A percentile compares a stretch with the other conserved stretches of the same genome.
phyloP scores from a whole-genome alignment of 2,888 invertebrate genomes.

The Drosophila merina region DNA sequence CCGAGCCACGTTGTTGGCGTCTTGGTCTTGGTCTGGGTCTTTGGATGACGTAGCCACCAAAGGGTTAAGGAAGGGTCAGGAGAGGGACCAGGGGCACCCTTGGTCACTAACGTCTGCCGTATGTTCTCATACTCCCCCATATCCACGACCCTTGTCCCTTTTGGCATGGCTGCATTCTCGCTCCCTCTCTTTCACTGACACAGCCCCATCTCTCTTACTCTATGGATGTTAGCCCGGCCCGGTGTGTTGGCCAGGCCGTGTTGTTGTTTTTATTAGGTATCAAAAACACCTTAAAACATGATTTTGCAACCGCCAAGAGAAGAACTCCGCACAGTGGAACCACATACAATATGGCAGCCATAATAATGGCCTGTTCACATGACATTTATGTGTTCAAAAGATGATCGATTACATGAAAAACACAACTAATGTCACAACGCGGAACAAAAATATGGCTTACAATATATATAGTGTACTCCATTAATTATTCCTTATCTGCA shows the following conservation, averaged over 20 bases:
- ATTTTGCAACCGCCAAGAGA: slow-evolving; percentile 75
- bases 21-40: slow-evolving; percentile 31
- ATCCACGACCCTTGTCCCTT: slow-evolving; percentile 58
- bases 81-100: slow-evolving; percentile 46
- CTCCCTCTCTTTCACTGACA: slow-evolving; percentile 15
- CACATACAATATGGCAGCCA: slow-evolving; percentile 5
- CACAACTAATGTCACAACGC: slow-evolving; percentile 16
- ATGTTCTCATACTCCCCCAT: slow-evolving; percentile 21
- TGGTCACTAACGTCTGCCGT: slow-evolving; percentile 38
- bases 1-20: slow-evolving; percentile 59
- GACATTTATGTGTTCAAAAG: slow-evolving; percentile 31
- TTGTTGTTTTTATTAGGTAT: slow-evolving; percentile 80
- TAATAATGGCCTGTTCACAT: slow-evolving; percentile 29
- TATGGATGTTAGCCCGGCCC: background rate
- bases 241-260: slow-evolving; percentile 46
- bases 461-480: background rate
- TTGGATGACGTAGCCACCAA: slow-evolving; percentile 63
- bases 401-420: slow-evolving; percentile 26
- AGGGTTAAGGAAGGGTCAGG: slow-evolving; percentile 11
- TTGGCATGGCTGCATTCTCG: slow-evolving; percentile 53
- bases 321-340: slow-evolving; percentile 58
- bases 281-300: slow-evolving; percentile 80
- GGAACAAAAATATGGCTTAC: slow-evolving; percentile 8
- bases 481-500: slow-evolving; percentile 24
- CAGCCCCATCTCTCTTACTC: slow-evolving; percentile 12